A percentile compares a stretch with the other conserved stretches of the same genome.
These are phyloP conservation scores for Scarus forsteni DNA, from an alignment of 2,797 vertebrate genomes.

Conservation along the genomic window DNA sequence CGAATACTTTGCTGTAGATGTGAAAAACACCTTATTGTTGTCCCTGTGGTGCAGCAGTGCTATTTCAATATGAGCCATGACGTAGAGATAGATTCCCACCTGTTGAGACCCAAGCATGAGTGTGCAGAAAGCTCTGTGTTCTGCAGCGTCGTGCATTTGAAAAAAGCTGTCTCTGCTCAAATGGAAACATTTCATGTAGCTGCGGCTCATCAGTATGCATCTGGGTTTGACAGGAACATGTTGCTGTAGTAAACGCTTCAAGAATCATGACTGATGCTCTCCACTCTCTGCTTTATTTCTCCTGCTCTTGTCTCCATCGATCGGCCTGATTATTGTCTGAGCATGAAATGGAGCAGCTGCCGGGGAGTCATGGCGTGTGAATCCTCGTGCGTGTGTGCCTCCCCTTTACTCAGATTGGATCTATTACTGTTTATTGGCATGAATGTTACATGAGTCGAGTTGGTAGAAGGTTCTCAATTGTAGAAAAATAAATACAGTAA, in stretches of 20 bases:
- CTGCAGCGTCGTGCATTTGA: conserved; percentile 4
- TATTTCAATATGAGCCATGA: no score
- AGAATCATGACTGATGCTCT: conserved; percentile 21
- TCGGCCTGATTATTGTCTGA: conserved; percentile 27
- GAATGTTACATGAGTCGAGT: conserved; percentile 49
- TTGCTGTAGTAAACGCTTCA: conserved; percentile 43
- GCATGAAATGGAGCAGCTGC: conserved; percentile 59
- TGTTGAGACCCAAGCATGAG: conserved; percentile 13
- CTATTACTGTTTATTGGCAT: conserved; percentile 59
- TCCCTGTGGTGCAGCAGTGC: no score
- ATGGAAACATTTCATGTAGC: conserved; percentile 30
- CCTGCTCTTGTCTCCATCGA: conserved; percentile 15
- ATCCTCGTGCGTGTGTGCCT: conserved; percentile 9
- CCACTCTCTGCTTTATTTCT: background rate
- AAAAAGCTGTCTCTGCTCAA: background rate
- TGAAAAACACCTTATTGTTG: no score
- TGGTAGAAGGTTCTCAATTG: conserved; percentile 13
- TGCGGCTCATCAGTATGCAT: conserved; percentile 21
- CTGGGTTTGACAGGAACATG: conserved; percentile 33
- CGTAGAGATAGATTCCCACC: conserved; percentile 17
- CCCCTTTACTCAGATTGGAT: conserved; percentile 38
- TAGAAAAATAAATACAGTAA: conserved; percentile 6
- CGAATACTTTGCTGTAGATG: no score
- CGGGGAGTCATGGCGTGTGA: conserved; percentile 17
- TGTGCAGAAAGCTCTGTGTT: background rate